Evolutionary conservation across 2,797 vertebrate species (phyloP).

Genomic region (Phaenicophaeus curvirostris): DNA sequence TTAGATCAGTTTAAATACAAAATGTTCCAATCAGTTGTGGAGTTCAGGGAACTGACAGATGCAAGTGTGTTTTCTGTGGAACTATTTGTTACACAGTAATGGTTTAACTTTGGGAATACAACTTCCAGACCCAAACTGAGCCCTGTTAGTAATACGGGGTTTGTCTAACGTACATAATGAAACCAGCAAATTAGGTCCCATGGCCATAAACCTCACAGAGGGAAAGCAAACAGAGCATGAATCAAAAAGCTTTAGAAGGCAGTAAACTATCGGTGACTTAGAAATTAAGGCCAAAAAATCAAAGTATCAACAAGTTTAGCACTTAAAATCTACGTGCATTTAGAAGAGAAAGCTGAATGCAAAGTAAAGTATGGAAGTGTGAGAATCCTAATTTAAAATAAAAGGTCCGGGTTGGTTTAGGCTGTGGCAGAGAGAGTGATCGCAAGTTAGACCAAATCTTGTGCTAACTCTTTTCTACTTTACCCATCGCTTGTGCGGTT

Average conservation of each 20-base stretch:
- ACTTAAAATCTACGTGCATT: constrained; percentile 26
- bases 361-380: not conserved
- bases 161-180: constrained; percentile 82
- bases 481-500: not conserved
- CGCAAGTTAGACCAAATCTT: not conserved
- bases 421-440: not conserved
- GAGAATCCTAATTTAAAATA: not conserved
- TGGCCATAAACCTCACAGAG: constrained; percentile 81
- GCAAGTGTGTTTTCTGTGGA: constrained; percentile 64
- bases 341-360: not conserved
- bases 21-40: constrained; percentile 62
- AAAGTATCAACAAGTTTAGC: constrained; percentile 43
- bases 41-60: constrained; percentile 68
- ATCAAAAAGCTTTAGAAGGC: constrained; percentile 79
- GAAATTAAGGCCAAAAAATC: constrained; percentile 73
- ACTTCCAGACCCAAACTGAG: constrained; percentile 72
- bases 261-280: constrained; percentile 78
- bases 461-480: not conserved
- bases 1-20: constrained; percentile 66
- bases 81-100: constrained; percentile 70
- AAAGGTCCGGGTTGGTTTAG: not conserved
- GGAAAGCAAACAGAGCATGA: constrained; percentile 80
- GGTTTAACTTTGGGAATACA: constrained; percentile 74
- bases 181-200: constrained; percentile 81
- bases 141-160: constrained; percentile 77